phyloP scores from a whole-genome alignment of 2,113 vertebrate genomes.

The Anoura caudifer region DNA sequence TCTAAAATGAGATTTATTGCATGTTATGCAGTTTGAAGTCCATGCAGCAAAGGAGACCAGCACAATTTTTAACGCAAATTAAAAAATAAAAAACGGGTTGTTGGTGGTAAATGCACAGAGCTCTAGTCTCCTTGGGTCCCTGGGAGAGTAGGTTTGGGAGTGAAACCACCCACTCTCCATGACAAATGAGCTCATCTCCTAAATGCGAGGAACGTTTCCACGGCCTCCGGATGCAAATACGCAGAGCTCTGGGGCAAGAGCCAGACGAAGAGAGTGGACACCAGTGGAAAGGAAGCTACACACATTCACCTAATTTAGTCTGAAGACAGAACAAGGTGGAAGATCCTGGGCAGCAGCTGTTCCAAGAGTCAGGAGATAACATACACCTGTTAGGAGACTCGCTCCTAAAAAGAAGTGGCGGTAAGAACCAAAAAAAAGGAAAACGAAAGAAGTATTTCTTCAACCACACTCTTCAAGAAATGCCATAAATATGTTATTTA shows the following conservation, averaged over 20 bases:
- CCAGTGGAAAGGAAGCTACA: not conserved
- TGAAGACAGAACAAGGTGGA: not conserved
- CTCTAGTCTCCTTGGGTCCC: conserved; percentile 53
- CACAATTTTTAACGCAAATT: conserved; percentile 70
- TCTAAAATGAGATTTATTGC: conserved; percentile 83
- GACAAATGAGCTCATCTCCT: not conserved
- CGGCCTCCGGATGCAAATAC: conserved; percentile 10
- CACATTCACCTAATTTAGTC: not conserved
- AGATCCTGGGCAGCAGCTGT: not conserved
- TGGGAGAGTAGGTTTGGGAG: not conserved
- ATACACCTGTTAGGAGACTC: not conserved
- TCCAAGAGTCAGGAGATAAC: not conserved
- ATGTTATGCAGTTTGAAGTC: conserved; percentile 79
- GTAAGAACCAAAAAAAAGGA: conserved; percentile 24
- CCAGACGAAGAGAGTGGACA: not conserved
- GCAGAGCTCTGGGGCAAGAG: not conserved
- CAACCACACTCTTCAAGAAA: conserved; percentile 51
- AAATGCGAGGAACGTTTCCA: conserved; percentile 29
- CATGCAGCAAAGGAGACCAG: conserved; percentile 77
- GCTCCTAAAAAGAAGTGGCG: conserved; percentile 7
- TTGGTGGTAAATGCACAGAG: not conserved
- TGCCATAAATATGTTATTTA: conserved; percentile 58
- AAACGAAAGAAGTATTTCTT: conserved; percentile 48
- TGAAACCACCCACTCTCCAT: not conserved
- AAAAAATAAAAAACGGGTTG: conserved; percentile 40